These are phyloP conservation scores for Crocuta crocuta DNA, from an alignment of 2,113 vertebrate species.

Conservation along the genomic window DNA sequence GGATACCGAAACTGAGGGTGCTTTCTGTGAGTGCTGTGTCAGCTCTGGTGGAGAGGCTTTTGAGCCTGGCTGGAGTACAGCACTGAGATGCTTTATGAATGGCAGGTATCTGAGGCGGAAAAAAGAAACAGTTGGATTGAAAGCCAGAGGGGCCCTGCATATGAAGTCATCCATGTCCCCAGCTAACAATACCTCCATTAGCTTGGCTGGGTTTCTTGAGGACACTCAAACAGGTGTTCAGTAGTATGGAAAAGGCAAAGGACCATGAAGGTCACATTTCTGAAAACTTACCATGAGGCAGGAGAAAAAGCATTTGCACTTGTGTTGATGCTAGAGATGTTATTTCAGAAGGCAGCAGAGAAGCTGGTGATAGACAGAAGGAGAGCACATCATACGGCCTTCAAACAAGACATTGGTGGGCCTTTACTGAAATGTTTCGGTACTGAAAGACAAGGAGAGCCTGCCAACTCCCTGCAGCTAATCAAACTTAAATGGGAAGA, in stretches of 20 bases:
- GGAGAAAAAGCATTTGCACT: constrained; percentile 64
- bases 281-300: constrained; percentile 58
- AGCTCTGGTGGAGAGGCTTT: constrained; percentile 31
- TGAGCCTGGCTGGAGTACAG: constrained; percentile 48
- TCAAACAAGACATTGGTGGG: constrained; percentile 40
- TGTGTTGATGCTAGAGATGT: constrained; percentile 73
- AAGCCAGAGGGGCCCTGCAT: constrained; percentile 58
- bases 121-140: constrained; percentile 60
- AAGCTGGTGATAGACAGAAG: constrained; percentile 22
- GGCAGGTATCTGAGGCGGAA: constrained; percentile 66
- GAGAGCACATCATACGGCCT: background rate
- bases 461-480: background rate
- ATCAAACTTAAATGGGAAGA: constrained; percentile 2
- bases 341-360: constrained; percentile 76
- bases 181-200: constrained; percentile 76
- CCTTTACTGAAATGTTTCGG: constrained; percentile 64
- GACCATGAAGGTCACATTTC: constrained; percentile 73
- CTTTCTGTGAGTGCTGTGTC: constrained; percentile 34
- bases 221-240: constrained; percentile 65
- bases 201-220: constrained; percentile 57
- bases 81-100: constrained; percentile 68
- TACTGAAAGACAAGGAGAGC: constrained; percentile 2
- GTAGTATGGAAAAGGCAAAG: constrained; percentile 69
- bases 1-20: background rate
- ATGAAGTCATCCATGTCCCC: constrained; percentile 75